Percentiles rank a stretch among this genome's conserved stretches.
Conservation (phyloP, 2,113 vertebrate species). For the Mastomys coucha region DNA sequence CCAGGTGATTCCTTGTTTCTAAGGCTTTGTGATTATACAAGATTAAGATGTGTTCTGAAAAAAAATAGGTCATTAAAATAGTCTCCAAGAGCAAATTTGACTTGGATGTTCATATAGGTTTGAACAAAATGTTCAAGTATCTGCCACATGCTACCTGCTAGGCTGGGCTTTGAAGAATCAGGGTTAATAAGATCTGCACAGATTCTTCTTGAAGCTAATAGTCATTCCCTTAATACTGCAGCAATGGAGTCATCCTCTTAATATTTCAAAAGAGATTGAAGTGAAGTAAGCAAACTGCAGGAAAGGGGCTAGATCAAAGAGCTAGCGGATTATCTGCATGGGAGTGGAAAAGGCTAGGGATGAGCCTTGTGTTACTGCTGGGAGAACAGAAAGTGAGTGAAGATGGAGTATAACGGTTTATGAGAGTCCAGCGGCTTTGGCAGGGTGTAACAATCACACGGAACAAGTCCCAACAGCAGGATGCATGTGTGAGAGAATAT, state of each 20-base stretch:
- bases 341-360: neutral
- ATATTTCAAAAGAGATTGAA: constrained; percentile 12
- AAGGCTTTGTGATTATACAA: neutral
- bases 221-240: neutral
- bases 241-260: neutral
- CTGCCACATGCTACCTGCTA: neutral
- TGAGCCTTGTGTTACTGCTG: neutral
- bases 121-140: constrained; percentile 38
- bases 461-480: neutral
- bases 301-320: neutral
- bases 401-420: neutral
- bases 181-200: neutral
- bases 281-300: constrained; percentile 9
- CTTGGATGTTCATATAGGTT: constrained; percentile 4
- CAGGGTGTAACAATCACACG: neutral
- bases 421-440: neutral
- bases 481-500: neutral
- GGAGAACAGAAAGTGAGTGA: neutral
- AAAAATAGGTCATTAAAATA: neutral
- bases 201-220: neutral
- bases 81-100: neutral
- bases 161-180: neutral
- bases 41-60: constrained; percentile 13
- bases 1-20: neutral
- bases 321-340: neutral